Percentiles rank a stretch among this genome's conserved stretches.
Conservation (phyloP, 2,113 vertebrate species). For the Menura novaehollandiae region DNA sequence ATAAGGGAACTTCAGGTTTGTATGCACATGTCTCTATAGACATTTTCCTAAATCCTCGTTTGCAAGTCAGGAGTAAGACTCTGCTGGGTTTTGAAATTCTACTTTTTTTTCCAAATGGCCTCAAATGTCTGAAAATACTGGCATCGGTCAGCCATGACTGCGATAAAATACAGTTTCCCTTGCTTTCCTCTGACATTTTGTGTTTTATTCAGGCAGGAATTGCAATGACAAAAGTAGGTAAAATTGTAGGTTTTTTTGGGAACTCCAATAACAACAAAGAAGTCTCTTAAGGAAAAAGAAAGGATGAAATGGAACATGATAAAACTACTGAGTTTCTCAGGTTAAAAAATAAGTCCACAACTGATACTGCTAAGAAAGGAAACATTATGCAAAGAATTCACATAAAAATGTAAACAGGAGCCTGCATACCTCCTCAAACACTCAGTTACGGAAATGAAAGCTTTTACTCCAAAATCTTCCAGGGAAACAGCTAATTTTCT, state of each 20-base stretch:
- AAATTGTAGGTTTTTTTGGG: not conserved
- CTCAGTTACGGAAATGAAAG: not conserved
- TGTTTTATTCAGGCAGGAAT: not conserved
- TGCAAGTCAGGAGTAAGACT: not conserved
- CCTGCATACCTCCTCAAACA: not conserved
- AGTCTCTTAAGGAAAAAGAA: not conserved
- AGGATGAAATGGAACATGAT: not conserved
- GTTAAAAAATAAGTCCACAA: not conserved
- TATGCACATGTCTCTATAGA: not conserved
- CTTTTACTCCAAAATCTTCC: not conserved
- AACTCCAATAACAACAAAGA: not conserved
- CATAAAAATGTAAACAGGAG: not conserved
- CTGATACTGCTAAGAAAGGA: not conserved
- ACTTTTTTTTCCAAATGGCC: not conserved
- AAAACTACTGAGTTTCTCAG: not conserved
- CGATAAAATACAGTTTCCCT: not conserved
- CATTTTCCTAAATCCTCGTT: not conserved
- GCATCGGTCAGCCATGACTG: not conserved
- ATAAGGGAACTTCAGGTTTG: not conserved
- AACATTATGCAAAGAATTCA: not conserved
- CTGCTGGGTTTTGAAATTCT: not conserved
- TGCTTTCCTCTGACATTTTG: not conserved
- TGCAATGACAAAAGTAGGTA: not conserved
- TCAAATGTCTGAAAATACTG: not conserved
- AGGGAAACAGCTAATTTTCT: not conserved